Evolutionary conservation across 2,797 vertebrate genomes (phyloP).

Genomic region (Anabas testudineus): DNA sequence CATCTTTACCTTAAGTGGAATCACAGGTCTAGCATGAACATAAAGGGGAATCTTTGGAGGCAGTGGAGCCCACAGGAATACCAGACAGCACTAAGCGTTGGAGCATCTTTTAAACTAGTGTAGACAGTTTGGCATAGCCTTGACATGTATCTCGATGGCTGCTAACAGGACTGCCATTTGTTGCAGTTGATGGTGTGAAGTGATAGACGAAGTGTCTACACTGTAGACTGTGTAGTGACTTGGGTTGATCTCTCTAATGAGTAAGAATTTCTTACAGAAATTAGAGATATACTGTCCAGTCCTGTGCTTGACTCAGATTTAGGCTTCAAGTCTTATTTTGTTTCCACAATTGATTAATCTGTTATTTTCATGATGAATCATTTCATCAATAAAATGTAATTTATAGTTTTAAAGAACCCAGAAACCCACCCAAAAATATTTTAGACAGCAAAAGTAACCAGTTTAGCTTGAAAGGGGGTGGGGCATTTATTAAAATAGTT

Average conservation of each 20-base stretch:
- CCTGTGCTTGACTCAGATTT: not conserved
- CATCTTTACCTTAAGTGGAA: constrained; percentile 7
- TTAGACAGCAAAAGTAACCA: no score
- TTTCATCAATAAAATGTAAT: not conserved
- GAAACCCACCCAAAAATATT: not conserved
- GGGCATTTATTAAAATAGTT: no score
- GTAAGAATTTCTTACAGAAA: no score
- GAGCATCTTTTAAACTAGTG: constrained; percentile 17
- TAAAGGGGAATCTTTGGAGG: constrained; percentile 15
- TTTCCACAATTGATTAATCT: not conserved
- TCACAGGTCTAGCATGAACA: constrained; percentile 10
- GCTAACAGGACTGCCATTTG: constrained; percentile 26
- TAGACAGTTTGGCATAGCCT: constrained; percentile 23
- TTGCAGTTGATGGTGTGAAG: constrained; percentile 47
- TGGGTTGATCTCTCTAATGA: constrained; percentile 20
- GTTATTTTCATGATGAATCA: not conserved
- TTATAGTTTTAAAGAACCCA: not conserved
- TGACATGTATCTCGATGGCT: constrained; percentile 18
- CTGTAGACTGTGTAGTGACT: constrained; percentile 12
- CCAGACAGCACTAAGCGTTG: constrained; percentile 25
- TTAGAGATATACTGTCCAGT: no score
- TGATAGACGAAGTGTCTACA: constrained; percentile 11
- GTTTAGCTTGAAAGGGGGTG: no score
- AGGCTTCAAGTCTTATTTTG: not conserved
- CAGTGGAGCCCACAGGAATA: constrained; percentile 17